Conservation (phyloP, 2,113 vertebrate genomes). For the Myocastor coypus region DNA sequence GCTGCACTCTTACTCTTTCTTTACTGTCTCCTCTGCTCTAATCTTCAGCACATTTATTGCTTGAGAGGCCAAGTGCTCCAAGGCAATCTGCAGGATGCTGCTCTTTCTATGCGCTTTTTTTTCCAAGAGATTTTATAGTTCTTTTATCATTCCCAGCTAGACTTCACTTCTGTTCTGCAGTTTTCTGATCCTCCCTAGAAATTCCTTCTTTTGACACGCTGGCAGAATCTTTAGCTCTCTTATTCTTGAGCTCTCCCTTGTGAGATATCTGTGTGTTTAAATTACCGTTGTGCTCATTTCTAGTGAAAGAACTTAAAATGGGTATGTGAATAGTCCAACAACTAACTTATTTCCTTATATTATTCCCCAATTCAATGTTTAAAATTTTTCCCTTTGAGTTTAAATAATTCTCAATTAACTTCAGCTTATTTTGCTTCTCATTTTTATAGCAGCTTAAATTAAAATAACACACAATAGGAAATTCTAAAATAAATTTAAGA, state of each 20-base stretch:
- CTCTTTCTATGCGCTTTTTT: neutral
- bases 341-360: constrained; percentile 8
- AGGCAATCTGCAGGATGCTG: neutral
- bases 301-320: constrained; percentile 62
- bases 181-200: constrained; percentile 54
- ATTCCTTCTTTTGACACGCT: constrained; percentile 15
- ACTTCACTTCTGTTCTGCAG: constrained; percentile 61
- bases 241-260: neutral
- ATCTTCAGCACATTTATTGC: neutral
- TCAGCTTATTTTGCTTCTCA: constrained; percentile 36
- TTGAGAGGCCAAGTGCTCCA: constrained; percentile 16
- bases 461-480: constrained; percentile 14
- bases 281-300: neutral
- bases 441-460: constrained; percentile 61
- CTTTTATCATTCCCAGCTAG: constrained; percentile 37
- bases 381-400: constrained; percentile 30
- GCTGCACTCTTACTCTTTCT: neutral
- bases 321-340: neutral
- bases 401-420: constrained; percentile 60
- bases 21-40: neutral
- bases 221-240: neutral
- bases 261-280: constrained; percentile 10
- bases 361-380: neutral
- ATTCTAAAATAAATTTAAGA: constrained; percentile 54
- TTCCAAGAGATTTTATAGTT: neutral